Evolutionary conservation across 2,113 vertebrate species (phyloP), one percentile per base, ranked within the genome.

Genomic region (Lagopus leucura): DNA sequence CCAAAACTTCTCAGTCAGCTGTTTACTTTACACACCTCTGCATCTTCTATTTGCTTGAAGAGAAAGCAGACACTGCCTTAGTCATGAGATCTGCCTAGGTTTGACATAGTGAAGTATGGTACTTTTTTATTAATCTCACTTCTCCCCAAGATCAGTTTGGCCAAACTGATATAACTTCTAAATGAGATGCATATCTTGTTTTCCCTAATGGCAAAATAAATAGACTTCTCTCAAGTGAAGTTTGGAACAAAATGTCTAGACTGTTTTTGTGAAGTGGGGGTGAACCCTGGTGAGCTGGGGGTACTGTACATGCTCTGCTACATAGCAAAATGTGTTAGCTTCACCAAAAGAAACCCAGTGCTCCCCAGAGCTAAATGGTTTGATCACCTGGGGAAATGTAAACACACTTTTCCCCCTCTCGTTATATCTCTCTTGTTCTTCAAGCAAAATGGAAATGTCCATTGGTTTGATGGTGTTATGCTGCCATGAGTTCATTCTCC

Each of bases 121-220:
- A n/a, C 45, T 54, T 34, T 34, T 74, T 20, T 32, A 40, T 42
- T 65, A 40, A 11, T 50, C 19, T 10, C 7, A 72, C 10, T 2
- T 87, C 38, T 67, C 13, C 11, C 30, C 38, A 60, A 55, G 21
- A 55, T 55, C 32, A 65, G 5, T 82, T 42, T 73, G 55, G 32
- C 66, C 75, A 88, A n/a, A 28, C 7, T 38, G 8, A 15, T 43
- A 36, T 78, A 80, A 1, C 2, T 60, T 78, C 43, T 76, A 86
- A 93, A 76, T 90, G 47, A 93, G 88, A 94, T 89, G 84, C 73
- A 70, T 66, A 91, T 48, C 81, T 73, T 75, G 63, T 95, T 88
- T 92, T 91, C 91, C 88, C 81, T 65, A 58, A 90, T 64, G 60
- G 64, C 40, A 91, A 95, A 97, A 96, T 90, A 95, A 94, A 93